Conservation (phyloP, 64 coral and sea anemone species). For the Porites lutea region DNA sequence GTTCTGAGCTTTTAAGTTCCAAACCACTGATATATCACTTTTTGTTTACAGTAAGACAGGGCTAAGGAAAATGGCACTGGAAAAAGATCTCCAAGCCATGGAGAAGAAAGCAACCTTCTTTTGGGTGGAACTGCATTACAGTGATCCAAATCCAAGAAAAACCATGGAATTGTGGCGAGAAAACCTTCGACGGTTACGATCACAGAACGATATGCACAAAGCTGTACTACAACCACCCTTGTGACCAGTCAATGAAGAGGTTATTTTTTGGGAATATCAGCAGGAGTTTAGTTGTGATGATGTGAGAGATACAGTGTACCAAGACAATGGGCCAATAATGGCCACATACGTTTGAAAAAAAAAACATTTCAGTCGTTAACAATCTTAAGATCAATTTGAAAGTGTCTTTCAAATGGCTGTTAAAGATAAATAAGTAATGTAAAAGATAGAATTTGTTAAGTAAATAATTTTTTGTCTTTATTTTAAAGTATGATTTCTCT, state of each 20-base stretch:
- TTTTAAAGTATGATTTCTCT: too few relatives aligned
- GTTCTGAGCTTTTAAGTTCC: too few relatives aligned
- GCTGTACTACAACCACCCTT: conserved; percentile 7
- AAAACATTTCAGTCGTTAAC: too few relatives aligned
- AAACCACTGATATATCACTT: background rate
- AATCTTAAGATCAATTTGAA: too few relatives aligned
- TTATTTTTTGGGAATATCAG: background rate
- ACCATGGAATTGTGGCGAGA: conserved; percentile 6
- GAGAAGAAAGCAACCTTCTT: background rate
- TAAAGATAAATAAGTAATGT: too few relatives aligned
- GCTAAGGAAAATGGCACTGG: background rate
- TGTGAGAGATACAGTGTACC: too few relatives aligned
- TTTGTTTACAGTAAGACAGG: conserved; percentile 3
- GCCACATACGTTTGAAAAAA: too few relatives aligned
- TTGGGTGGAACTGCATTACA: background rate
- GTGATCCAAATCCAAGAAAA: background rate
- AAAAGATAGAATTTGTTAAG: too few relatives aligned
- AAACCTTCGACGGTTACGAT: conserved; percentile 28
- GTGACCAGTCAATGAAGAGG: conserved; percentile 3
- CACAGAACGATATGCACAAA: conserved; percentile 16
- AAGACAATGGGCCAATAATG: too few relatives aligned
- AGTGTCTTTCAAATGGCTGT: too few relatives aligned
- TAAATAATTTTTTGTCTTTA: too few relatives aligned
- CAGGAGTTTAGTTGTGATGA: too few relatives aligned
- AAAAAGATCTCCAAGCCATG: background rate